Percentiles rank a stretch among this genome's conserved stretches.
These are phyloP conservation scores for Hartigia nigra DNA, from an alignment of 2,888 invertebrate species.

Conservation along the genomic window DNA sequence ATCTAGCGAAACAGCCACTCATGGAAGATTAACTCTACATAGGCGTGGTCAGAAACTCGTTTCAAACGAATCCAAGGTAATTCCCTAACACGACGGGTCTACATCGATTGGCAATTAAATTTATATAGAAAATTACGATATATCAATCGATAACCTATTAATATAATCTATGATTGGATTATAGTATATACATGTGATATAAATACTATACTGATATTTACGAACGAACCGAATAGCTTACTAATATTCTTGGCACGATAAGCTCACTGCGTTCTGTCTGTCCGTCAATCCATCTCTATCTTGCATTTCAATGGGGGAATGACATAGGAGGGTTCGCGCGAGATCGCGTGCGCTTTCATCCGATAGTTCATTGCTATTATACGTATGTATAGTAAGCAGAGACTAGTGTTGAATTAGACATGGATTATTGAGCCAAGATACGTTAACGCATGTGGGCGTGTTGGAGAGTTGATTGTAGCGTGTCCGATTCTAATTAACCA, in stretches of 20 bases:
- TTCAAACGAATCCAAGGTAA: neutral
- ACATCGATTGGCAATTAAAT: neutral
- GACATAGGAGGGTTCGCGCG: neutral
- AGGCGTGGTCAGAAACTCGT: neutral
- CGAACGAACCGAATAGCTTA: neutral
- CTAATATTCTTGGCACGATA: neutral
- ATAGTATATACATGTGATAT: too few species aligned
- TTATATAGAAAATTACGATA: neutral
- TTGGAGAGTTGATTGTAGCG: neutral
- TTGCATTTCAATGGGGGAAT: neutral
- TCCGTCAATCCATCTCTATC: neutral
- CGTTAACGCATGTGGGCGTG: neutral
- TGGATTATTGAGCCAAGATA: neutral
- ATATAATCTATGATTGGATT: neutral
- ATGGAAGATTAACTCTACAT: neutral
- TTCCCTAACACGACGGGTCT: neutral
- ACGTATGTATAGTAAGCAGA: neutral
- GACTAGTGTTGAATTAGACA: neutral
- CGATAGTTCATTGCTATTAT: neutral
- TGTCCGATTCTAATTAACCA: neutral
- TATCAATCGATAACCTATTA: neutral
- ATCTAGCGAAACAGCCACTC: neutral
- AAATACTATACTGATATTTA: neutral
- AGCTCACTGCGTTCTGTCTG: neutral
- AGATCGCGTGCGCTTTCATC: neutral